A percentile compares a stretch with the other conserved stretches of the same genome.
These are phyloP conservation scores for Heteractis magnifica DNA, from an alignment of 92 coral and sea anemone species.

Conservation along the genomic window DNA sequence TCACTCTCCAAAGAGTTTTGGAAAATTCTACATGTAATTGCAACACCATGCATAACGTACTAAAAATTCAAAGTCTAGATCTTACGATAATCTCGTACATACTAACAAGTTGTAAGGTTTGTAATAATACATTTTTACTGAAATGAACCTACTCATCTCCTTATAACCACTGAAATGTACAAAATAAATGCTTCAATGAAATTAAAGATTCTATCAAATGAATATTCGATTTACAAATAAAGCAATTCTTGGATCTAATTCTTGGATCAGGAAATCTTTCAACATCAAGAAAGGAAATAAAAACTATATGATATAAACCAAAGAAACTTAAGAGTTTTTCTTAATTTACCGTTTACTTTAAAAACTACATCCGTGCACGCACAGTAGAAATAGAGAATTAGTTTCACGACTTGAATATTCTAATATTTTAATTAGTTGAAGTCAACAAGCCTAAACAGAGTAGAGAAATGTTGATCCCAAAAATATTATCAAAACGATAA, in stretches of 20 bases:
- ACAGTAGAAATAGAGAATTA: neutral
- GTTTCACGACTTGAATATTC: neutral
- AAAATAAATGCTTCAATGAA: too few species aligned
- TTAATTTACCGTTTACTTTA: neutral
- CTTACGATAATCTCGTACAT: too few species aligned
- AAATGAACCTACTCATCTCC: too few species aligned
- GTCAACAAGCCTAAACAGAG: neutral
- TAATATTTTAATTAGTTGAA: neutral
- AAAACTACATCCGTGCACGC: neutral
- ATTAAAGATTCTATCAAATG: neutral
- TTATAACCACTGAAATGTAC: too few species aligned
- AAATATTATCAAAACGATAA: neutral
- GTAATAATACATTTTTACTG: too few species aligned
- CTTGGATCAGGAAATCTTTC: neutral
- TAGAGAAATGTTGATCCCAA: neutral
- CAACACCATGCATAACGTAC: too few species aligned
- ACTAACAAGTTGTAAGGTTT: too few species aligned
- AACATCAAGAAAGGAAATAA: neutral
- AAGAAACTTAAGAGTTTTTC: neutral
- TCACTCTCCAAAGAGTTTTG: too few species aligned
- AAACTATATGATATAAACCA: neutral
- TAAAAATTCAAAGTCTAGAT: too few species aligned
- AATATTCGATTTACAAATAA: neutral
- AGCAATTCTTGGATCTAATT: neutral
- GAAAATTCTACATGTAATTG: too few species aligned